A percentile compares a stretch with the other conserved stretches of the same genome.
Evolutionary conservation across 1,140 invertebrate genomes (phyloP).

Genomic region (Leptoteleia sp.): DNA sequence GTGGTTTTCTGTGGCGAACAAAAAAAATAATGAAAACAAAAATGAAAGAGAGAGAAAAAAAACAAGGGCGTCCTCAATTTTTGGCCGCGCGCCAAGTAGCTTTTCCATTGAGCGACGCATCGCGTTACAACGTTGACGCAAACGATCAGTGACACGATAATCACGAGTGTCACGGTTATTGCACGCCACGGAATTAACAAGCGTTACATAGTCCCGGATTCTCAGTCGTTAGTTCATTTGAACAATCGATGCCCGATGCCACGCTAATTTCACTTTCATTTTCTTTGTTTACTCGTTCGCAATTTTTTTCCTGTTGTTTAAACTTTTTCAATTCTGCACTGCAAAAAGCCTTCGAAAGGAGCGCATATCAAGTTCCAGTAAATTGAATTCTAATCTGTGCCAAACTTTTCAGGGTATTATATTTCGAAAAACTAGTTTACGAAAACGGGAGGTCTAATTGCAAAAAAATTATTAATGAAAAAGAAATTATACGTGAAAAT

Average conservation of each 20-base stretch:
- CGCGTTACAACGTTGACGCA: conserved; percentile 52
- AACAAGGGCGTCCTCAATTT: conserved; percentile 53
- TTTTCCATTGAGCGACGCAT: conserved; percentile 39
- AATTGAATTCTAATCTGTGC: too few relatives aligned
- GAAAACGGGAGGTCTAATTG: too few relatives aligned
- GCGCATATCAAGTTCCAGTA: too few relatives aligned
- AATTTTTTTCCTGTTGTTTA: conserved; percentile 1
- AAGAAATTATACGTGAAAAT: too few relatives aligned
- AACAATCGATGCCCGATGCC: conserved; percentile 8
- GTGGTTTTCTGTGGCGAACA: conserved; percentile 20
- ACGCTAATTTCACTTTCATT: conserved; percentile 17
- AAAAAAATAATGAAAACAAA: too few relatives aligned
- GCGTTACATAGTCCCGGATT: conserved; percentile 17
- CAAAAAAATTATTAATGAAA: too few relatives aligned
- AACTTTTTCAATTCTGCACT: too few relatives aligned
- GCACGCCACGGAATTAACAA: conserved; percentile 43
- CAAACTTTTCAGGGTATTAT: too few relatives aligned
- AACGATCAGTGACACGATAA: conserved; percentile 53
- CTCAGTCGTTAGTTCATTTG: conserved; percentile 8
- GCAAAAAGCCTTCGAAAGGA: too few relatives aligned
- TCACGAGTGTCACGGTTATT: conserved; percentile 39
- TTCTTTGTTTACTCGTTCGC: not conserved
- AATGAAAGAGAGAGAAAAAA: too few relatives aligned
- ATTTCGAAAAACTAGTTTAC: too few relatives aligned
- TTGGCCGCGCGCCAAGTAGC: conserved; percentile 54